These are phyloP conservation scores for Melanocharis versteri DNA, from an alignment of 2,113 vertebrate species.

Conservation along the genomic window DNA sequence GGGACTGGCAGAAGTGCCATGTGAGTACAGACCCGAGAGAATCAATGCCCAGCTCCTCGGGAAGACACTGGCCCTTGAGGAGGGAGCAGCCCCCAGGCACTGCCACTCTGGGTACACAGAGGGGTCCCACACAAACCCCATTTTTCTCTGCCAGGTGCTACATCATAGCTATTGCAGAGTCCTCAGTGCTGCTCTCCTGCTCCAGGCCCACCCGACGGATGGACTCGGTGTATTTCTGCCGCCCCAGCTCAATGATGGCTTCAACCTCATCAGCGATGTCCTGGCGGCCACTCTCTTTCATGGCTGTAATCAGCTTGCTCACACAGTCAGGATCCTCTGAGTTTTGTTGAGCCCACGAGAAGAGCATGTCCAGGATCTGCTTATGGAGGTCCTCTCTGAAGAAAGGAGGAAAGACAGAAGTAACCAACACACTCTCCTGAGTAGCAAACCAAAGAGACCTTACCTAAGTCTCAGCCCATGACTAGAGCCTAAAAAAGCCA, in stretches of 20 bases:
- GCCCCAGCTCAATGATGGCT: constrained; percentile 83
- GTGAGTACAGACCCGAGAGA: neutral
- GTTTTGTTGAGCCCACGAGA: constrained; percentile 86
- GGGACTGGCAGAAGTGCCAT: neutral
- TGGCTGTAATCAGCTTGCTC: constrained; percentile 75
- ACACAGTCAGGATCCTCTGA: constrained; percentile 73
- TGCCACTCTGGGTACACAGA: rapidly evolving
- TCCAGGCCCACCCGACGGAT: constrained; percentile 84
- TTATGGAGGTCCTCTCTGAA: constrained; percentile 83
- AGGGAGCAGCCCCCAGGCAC: neutral
- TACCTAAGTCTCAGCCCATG: neutral
- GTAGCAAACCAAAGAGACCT: neutral
- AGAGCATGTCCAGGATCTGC: constrained; percentile 89
- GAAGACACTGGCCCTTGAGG: neutral
- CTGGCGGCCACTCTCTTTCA: constrained; percentile 82
- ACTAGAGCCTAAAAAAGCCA: neutral
- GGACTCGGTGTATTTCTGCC: constrained; percentile 83
- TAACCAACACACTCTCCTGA: neutral
- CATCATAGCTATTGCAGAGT: constrained; percentile 43
- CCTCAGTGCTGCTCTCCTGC: constrained; percentile 56
- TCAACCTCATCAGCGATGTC: constrained; percentile 89
- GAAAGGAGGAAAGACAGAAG: neutral
- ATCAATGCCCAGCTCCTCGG: neutral
- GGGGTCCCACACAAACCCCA: neutral
- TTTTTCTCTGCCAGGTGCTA: neutral